A percentile compares a stretch with the other conserved stretches of the same genome.
These are phyloP conservation scores for Limnephilus rhombicus DNA, from an alignment of 2,888 invertebrate genomes.

Conservation along the genomic window DNA sequence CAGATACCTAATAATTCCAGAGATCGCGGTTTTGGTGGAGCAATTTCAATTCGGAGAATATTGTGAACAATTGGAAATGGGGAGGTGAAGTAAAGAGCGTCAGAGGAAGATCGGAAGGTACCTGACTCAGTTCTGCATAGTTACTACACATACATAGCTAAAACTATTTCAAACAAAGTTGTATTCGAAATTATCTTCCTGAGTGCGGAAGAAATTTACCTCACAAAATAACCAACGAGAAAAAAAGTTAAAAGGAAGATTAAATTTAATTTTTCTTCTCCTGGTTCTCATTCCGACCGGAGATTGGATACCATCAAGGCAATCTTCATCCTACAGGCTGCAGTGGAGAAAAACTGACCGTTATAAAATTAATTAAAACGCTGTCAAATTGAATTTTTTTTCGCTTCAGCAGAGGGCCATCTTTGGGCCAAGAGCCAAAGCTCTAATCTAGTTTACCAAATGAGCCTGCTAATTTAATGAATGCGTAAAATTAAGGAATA, in stretches of 20 bases:
- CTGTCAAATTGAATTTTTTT: neutral
- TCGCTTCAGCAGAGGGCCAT: neutral
- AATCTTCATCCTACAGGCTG: neutral
- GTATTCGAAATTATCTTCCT: neutral
- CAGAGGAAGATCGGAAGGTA: neutral
- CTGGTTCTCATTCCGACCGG: neutral
- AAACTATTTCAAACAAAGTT: neutral
- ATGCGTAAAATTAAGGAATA: neutral
- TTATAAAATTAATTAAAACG: neutral
- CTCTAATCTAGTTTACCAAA: neutral
- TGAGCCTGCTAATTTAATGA: neutral
- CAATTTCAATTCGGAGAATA: neutral
- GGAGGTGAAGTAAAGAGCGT: neutral
- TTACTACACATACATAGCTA: neutral
- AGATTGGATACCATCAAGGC: neutral
- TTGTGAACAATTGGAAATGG: neutral
- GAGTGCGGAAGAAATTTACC: neutral
- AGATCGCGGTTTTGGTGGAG: neutral
- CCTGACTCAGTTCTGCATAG: neutral
- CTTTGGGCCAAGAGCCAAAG: neutral
- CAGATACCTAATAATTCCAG: neutral
- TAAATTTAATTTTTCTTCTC: neutral
- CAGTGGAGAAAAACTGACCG: neutral
- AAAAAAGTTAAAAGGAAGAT: neutral
- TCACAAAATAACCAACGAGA: neutral